Percentiles rank a stretch among this genome's conserved stretches.
Conservation (phyloP, 2,888 invertebrate species). For the Scaptomyza cyrtandrae region DNA sequence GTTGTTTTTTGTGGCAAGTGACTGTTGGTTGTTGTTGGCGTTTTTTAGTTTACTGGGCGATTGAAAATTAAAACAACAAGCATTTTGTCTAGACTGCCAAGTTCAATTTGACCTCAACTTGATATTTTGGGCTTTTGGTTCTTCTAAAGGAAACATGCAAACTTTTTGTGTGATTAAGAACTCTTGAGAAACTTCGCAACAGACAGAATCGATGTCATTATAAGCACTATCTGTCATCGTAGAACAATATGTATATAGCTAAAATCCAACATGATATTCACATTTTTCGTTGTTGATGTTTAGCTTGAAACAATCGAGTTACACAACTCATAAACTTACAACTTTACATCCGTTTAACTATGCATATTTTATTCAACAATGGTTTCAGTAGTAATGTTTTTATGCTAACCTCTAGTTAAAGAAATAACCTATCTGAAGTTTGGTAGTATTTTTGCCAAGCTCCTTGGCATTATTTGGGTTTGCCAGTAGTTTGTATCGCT, state of each 20-base stretch:
- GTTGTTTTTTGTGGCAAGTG: conserved; percentile 17
- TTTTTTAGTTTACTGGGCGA: conserved; percentile 19
- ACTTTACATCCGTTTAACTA: not conserved
- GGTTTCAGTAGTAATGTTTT: not conserved
- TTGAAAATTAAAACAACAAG: conserved; percentile 64
- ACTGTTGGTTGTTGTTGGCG: conserved; percentile 14
- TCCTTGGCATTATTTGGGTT: conserved; percentile 17
- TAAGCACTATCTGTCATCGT: not conserved
- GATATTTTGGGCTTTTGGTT: conserved; percentile 22
- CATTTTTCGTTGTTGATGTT: not conserved
- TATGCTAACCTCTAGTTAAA: not conserved
- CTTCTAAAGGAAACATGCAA: conserved; percentile 14
- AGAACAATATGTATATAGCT: not conserved
- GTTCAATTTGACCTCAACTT: conserved; percentile 68
- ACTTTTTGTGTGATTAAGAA: conserved; percentile 1
- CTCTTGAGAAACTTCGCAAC: not conserved
- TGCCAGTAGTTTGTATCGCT: conserved; percentile 56
- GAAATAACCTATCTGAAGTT: not conserved
- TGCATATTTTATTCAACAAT: not conserved
- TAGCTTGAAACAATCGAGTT: not conserved
- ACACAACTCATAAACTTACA: not conserved
- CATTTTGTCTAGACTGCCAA: conserved; percentile 72
- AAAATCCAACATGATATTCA: not conserved
- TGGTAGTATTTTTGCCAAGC: not conserved
- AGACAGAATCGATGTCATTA: not conserved